Percentiles rank a stretch among this genome's conserved stretches.
These are phyloP conservation scores for Elgaria multicarinata DNA, from an alignment of 2,113 vertebrate species.

Conservation along the genomic window DNA sequence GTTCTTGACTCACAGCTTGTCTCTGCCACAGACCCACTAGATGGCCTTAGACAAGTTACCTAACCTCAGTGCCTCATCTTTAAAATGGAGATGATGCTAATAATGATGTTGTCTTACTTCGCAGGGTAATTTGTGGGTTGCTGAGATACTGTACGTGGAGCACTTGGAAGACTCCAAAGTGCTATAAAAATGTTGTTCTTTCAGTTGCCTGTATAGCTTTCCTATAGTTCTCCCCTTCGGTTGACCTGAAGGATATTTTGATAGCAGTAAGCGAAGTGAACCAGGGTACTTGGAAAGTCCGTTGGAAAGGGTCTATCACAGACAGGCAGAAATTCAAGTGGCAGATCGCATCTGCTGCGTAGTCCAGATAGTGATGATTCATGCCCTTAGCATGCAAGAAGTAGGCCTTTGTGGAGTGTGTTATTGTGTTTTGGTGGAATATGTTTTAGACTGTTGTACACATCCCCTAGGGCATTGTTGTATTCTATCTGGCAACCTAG, in stretches of 20 bases:
- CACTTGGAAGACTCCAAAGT: neutral
- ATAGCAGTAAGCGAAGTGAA: neutral
- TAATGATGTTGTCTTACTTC: neutral
- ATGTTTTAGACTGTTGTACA: neutral
- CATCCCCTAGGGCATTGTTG: neutral
- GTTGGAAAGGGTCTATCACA: neutral
- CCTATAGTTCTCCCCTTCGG: neutral
- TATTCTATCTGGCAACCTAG: neutral
- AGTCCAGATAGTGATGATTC: neutral
- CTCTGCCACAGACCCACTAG: neutral
- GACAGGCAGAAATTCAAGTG: neutral
- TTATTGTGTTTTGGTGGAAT: neutral
- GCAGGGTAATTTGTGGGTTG: neutral
- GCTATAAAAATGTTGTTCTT: neutral
- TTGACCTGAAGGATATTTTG: neutral
- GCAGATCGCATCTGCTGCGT: fast-evolving
- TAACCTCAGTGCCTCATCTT: neutral
- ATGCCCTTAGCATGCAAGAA: neutral
- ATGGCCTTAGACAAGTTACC: neutral
- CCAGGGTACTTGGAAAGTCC: neutral
- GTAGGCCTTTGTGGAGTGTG: neutral
- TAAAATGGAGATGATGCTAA: neutral
- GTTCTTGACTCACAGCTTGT: neutral
- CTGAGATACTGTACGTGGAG: neutral
- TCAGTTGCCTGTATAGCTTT: neutral